Evolutionary conservation across 1,140 invertebrate species (phyloP), one percentile per base, ranked within the genome.

Genomic region (Hermetia illucens): DNA sequence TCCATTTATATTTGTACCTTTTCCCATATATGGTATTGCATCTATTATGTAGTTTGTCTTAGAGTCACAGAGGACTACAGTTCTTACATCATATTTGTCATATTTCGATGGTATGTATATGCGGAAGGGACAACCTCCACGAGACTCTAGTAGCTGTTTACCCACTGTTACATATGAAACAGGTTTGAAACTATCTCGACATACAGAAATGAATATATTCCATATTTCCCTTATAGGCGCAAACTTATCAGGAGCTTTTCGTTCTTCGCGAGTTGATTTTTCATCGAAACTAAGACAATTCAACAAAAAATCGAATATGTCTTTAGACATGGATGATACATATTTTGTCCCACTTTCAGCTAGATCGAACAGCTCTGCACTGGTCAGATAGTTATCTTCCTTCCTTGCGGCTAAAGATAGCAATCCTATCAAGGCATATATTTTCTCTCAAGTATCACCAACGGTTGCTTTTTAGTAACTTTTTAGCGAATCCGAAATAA

Each of bases 31-130:
- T 13, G 27, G 34, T 16, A 46, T 38, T 8, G 44, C 45, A 34
- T 43, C 35, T 9, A 52, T 32, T 31, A 44, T 42, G 31, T 56
- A 62, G 31, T 34, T 42, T 20, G 36, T 49, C 40, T 40, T 45
- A 13, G 44, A 36, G 37, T 55, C 52, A 21, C 31, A 40, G 5
- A 57, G 29, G 17, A 34, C 42, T 32, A 44, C 48, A 24, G 57
- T 44, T 46, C 64, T 65, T 38, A 65, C 46, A 3, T 58, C 65
- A 46, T 64, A 68, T 41, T 55, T 55, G 9, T 37, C 44, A 13
- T 53, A 53, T 30, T 62, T 57, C 12, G 27, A 39, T n/a, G 45
- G 43, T 9, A 53, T 57, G 38, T 57, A 58, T 2, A 52, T 41
- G 35, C 40, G 36, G 42, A 53, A 51, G 5, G 39, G 35, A 42